phyloP scores from a whole-genome alignment of 2,888 invertebrate genomes.

The Agrochola macilenta region DNA sequence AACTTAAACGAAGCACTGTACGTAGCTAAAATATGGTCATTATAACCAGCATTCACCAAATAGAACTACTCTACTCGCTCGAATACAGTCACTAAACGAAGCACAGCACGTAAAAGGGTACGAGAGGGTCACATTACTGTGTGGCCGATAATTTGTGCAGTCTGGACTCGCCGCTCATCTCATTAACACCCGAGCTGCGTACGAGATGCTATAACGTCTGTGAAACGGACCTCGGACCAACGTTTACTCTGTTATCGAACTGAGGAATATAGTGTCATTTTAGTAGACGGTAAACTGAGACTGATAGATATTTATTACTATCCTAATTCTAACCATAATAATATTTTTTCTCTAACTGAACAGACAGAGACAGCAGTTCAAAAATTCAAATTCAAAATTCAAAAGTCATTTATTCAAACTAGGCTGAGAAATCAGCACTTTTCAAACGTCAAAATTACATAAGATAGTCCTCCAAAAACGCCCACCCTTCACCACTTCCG shows the following conservation, averaged over 20 bases:
- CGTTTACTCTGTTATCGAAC: constrained; percentile 33
- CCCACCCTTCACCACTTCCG: too few species aligned
- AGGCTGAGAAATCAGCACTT: too few species aligned
- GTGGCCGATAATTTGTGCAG: constrained; percentile 83
- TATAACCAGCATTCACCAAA: neutral
- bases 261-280: neutral
- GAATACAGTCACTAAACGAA: constrained; percentile 70
- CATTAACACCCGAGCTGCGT: constrained; percentile 75
- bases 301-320: neutral
- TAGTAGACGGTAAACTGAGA: neutral
- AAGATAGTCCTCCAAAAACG: too few species aligned
- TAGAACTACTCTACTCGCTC: constrained; percentile 14
- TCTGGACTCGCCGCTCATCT: constrained; percentile 75
- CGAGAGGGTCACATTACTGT: constrained; percentile 81
- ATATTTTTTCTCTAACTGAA: too few species aligned
- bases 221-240: constrained; percentile 31
- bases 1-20: neutral
- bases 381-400: too few species aligned
- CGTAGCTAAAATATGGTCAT: neutral
- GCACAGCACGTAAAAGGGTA: constrained; percentile 79
- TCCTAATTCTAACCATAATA: too few species aligned
- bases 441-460: too few species aligned
- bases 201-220: constrained; percentile 63
- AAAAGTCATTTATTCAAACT: too few species aligned
- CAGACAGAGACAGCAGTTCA: too few species aligned